Evolutionary conservation across 2,797 vertebrate species (phyloP), one percentile per base, ranked within the genome.

Genomic region (Sardinella longiceps): DNA sequence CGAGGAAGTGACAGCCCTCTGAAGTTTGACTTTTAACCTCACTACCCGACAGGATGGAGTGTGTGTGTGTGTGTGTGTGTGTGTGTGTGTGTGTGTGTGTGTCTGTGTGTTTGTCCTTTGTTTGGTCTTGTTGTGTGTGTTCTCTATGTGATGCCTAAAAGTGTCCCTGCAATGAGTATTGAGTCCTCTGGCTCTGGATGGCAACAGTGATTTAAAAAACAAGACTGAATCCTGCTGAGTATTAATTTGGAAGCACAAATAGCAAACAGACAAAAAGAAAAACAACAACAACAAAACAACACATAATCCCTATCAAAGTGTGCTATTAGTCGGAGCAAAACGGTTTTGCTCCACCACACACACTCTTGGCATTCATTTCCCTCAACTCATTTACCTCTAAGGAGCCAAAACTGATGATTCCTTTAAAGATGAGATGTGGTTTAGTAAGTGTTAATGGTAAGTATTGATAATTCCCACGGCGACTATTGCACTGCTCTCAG

Each of bases 381-480:
- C 48, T 66, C 70, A 30, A 23, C 51, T 81, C 28, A 53, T 77
- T 84, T 66, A 80, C 84, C 30, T 77, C 60, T 80, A 18, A 83
- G 82, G 39, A 80, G 37, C 80, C 80, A 84, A 81, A 86, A 83
- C 37, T 82, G 25, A 84, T 43, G 70, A 66, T 43, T 25, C 23
- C 48, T 82, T 80, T 48, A 70, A 82, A 84, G 84, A 83, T 83
- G 39, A 43, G 81, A 85, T 25, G 84, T 51, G 51, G 81, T 89
- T 81, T 81, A 60, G 86, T 82, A 80, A 70, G 85, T 80, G 81
- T 70, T 83, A 83, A 88, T 87, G 66, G 39, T 28, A 33, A 85
- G 81, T 66, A 74, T 30, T 85, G 81, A 82, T 89, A 87, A 87
- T 85, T 87, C 82, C 82, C 87, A 33, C 66, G 5, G 86, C 80